phyloP scores from a whole-genome alignment of 2,888 invertebrate genomes.

The Harpalus rufipes region DNA sequence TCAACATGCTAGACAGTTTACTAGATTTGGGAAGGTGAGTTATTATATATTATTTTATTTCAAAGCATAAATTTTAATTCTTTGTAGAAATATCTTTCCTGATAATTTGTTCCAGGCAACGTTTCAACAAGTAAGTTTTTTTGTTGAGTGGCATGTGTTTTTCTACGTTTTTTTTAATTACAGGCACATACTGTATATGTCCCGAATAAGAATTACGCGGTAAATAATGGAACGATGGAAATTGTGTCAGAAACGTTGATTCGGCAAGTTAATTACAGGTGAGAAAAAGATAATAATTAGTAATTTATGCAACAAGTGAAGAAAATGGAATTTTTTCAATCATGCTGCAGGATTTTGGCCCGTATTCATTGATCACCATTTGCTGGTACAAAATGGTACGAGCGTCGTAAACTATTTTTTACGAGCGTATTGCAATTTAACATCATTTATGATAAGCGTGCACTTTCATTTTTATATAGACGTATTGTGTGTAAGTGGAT shows the following conservation, averaged over 20 bases:
- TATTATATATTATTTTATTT: not conserved
- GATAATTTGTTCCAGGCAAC: slow-evolving; percentile 95
- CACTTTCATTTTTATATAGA: no score
- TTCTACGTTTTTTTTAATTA: slow-evolving; percentile 68
- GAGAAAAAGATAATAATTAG: slow-evolving; percentile 15
- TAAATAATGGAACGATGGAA: slow-evolving; percentile 72
- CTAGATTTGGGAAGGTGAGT: slow-evolving; percentile 92
- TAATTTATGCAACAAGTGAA: not conserved
- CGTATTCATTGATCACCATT: no score
- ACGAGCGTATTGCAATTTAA: no score
- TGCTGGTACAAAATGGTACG: no score
- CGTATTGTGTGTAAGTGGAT: no score
- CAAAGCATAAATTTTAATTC: slow-evolving; percentile 69
- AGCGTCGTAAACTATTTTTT: no score
- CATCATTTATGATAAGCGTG: no score
- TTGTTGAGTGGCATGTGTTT: slow-evolving; percentile 24
- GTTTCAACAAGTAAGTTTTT: slow-evolving; percentile 84
- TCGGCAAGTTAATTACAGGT: slow-evolving; percentile 76
- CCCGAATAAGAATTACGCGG: slow-evolving; percentile 76
- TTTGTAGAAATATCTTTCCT: slow-evolving; percentile 92
- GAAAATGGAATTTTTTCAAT: not conserved
- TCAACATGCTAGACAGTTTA: slow-evolving; percentile 90
- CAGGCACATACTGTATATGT: slow-evolving; percentile 87
- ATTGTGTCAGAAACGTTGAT: slow-evolving; percentile 71
- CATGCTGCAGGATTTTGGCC: no score